Conservation (phyloP, 1,140 invertebrate species). For the Solenopsis fugax region DNA sequence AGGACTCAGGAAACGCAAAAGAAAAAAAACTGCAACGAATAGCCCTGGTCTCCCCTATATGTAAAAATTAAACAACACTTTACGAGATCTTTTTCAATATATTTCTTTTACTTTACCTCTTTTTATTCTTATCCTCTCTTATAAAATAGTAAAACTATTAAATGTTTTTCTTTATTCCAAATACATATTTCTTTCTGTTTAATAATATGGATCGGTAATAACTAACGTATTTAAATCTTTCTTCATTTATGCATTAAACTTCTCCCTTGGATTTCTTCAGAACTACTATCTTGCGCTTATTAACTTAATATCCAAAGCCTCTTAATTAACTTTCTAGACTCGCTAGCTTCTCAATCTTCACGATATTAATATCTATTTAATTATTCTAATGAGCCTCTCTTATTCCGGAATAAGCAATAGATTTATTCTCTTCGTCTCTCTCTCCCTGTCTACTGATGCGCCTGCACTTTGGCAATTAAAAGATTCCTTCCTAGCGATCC, state of each 20-base stretch:
- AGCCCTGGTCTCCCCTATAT: no score
- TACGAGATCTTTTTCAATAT: neutral
- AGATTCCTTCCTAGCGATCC: constrained; percentile 57
- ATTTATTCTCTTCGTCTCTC: neutral
- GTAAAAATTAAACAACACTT: constrained; percentile 6
- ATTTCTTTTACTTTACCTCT: neutral
- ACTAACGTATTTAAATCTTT: neutral
- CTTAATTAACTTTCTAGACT: constrained; percentile 2
- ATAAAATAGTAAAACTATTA: neutral
- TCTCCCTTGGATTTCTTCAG: neutral
- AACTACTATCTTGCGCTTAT: neutral
- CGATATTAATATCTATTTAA: constrained; percentile 27
- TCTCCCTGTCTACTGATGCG: neutral
- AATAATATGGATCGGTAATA: neutral
- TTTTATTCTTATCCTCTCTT: neutral
- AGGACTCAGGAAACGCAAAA: no score
- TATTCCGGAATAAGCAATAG: neutral
- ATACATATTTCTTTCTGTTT: neutral
- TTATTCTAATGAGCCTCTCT: constrained; percentile 7
- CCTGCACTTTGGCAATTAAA: constrained; percentile 67
- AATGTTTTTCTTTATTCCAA: neutral
- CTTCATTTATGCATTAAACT: neutral
- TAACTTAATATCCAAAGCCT: neutral
- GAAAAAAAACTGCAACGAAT: no score
- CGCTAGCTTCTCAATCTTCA: neutral